phyloP scores from a whole-genome alignment of 2,888 invertebrate genomes.

The Tenodera sinensis region DNA sequence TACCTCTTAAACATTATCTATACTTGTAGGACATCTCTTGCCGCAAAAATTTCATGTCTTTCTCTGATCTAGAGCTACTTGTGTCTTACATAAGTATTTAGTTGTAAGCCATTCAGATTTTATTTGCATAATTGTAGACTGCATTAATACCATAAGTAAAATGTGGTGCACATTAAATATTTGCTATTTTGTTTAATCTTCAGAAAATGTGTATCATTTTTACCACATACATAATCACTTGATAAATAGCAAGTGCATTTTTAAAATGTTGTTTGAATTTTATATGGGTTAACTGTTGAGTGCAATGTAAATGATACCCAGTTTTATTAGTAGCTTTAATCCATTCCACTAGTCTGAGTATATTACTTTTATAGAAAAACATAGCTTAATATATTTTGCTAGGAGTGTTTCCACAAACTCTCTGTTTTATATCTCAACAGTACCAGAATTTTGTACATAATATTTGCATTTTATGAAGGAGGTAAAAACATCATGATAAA shows the following conservation, averaged over 20 bases:
- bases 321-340: neutral
- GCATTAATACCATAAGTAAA: no score
- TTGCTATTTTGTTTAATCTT: no score
- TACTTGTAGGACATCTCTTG: no score
- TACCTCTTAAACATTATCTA: no score
- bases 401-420: neutral
- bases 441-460: neutral
- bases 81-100: no score
- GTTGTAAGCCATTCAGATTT: no score
- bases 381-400: neutral
- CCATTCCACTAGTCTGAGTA: neutral
- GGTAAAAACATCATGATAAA: neutral
- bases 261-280: neutral
- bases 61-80: no score
- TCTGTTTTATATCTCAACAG: neutral
- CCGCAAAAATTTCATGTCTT: no score
- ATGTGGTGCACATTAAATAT: no score
- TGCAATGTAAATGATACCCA: neutral
- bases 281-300: neutral
- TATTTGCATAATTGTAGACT: no score
- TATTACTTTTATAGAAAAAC: neutral
- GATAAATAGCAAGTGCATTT: neutral
- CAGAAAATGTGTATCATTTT: no score
- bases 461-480: neutral
- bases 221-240: neutral